Evolutionary conservation across 2,113 vertebrate species (phyloP).

Genomic region (Bettongia penicillata): DNA sequence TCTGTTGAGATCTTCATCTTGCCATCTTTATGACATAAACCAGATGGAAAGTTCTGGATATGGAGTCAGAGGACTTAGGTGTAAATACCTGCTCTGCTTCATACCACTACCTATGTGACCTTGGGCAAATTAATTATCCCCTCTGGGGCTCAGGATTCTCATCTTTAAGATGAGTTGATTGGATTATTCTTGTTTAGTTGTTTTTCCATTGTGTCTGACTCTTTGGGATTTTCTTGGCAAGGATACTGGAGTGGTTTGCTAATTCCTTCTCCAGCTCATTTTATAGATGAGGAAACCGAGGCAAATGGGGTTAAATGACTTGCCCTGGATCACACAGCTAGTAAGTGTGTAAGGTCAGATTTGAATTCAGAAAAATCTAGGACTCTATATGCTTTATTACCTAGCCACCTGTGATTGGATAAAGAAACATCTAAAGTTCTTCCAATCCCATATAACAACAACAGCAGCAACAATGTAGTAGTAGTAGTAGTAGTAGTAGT

Average conservation of each 20-base stretch:
- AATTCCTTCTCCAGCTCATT: not conserved
- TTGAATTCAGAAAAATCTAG: not conserved
- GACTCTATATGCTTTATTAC: not conserved
- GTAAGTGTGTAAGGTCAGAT: not conserved
- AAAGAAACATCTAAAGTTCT: not conserved
- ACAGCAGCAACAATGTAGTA: too few relatives aligned
- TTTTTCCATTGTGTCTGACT: not conserved
- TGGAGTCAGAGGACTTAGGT: too few relatives aligned
- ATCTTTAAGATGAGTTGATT: too few relatives aligned
- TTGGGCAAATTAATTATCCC: too few relatives aligned
- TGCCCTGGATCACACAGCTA: not conserved
- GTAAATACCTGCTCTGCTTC: too few relatives aligned
- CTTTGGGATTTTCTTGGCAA: not conserved
- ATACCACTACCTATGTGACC: too few relatives aligned
- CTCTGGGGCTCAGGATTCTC: too few relatives aligned
- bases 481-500: not conserved
- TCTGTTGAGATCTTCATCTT: too few relatives aligned
- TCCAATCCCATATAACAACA: not conserved
- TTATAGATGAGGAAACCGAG: not conserved
- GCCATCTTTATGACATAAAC: too few relatives aligned
- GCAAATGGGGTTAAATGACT: not conserved
- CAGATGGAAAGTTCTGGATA: too few relatives aligned
- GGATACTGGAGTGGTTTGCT: not conserved
- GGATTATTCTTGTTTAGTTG: not conserved
- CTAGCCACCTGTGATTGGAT: not conserved